Evolutionary conservation across 2,888 invertebrate species (phyloP), one percentile per base, ranked within the genome.

Genomic region (Eupithecia tripunctaria): DNA sequence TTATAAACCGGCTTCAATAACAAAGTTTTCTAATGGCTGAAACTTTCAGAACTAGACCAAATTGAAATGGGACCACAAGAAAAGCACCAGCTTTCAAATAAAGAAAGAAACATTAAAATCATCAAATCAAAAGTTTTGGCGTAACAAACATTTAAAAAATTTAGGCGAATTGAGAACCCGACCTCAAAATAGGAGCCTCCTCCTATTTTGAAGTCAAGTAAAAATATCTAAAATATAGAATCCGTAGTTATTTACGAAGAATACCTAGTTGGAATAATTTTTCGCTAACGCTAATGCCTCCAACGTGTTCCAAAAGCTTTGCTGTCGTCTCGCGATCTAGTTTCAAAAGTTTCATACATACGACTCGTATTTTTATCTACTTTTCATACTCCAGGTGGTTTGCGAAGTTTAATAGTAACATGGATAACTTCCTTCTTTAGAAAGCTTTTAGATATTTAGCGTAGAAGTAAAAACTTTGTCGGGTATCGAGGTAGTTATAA

Each of bases 261-360:
- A n/a, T 43, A 47, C 8, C 2, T n/a, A 51, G 14, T 51, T 12
- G 8, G 21, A 1, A 25, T 14, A 25, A 10, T 56, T 25, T 56
- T 56, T 56, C 25, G 56, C 14, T 3, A 25, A 25, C 56, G 21
- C 51, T 2, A 25, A 2, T 12, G 21, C 47, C n/a, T 56, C 14
- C 14, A 56, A 56, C 25, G 56, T 56, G 12, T 56, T 56, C 56
- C 14, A 56, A 25, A 56, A 56, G 56, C 25, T 56, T 56, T 25
- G 21, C 56, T 56, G 56, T 56, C 56, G 56, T 56, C 56, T 56
- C 56, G 12, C 56, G 25, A 56, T 25, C 56, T 25, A 56, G 56
- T 56, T 56, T 25, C 14, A 25, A 56, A 56, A 51, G 21, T 51
- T 51, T 12, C 51, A 25, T 12, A 14, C 25, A 25, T 25, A 25